A percentile compares a stretch with the other conserved stretches of the same genome.
Conservation (phyloP, 2,113 vertebrate genomes). For the Speoplatyrhinus poulsoni region DNA sequence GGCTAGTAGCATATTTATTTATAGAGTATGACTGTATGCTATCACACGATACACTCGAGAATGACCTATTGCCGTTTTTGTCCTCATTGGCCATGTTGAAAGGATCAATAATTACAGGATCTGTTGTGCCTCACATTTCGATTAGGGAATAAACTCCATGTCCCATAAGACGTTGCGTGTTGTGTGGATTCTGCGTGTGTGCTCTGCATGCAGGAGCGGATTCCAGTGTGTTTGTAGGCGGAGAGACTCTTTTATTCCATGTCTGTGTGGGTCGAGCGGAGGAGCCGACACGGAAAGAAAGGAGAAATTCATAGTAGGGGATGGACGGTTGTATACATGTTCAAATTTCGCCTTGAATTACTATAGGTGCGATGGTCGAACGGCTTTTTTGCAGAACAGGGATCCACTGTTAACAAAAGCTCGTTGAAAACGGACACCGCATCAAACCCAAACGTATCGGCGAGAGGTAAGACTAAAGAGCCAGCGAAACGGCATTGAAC, state of each 20-base stretch:
- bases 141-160: slow-evolving; percentile 36
- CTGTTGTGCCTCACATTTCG: too few species aligned
- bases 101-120: not conserved
- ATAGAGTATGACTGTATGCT: too few species aligned
- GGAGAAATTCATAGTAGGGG: slow-evolving; percentile 52
- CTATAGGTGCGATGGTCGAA: slow-evolving; percentile 16
- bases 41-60: too few species aligned
- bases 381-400: not conserved
- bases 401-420: slow-evolving; percentile 24
- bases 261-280: slow-evolving; percentile 69
- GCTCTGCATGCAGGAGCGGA: slow-evolving; percentile 53
- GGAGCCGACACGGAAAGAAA: slow-evolving; percentile 61
- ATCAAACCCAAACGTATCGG: slow-evolving; percentile 30
- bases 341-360: slow-evolving; percentile 14
- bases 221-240: slow-evolving; percentile 62
- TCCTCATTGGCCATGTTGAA: too few species aligned
- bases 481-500: slow-evolving; percentile 43
- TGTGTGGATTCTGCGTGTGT: slow-evolving; percentile 21
- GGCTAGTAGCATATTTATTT: too few species aligned
- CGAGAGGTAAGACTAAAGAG: slow-evolving; percentile 63
- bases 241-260: slow-evolving; percentile 60
- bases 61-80: too few species aligned
- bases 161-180: slow-evolving; percentile 62
- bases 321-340: slow-evolving; percentile 27
- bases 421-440: slow-evolving; percentile 37